phyloP scores from a whole-genome alignment of 2,797 vertebrate genomes.

The Austrolebias charrua region DNA sequence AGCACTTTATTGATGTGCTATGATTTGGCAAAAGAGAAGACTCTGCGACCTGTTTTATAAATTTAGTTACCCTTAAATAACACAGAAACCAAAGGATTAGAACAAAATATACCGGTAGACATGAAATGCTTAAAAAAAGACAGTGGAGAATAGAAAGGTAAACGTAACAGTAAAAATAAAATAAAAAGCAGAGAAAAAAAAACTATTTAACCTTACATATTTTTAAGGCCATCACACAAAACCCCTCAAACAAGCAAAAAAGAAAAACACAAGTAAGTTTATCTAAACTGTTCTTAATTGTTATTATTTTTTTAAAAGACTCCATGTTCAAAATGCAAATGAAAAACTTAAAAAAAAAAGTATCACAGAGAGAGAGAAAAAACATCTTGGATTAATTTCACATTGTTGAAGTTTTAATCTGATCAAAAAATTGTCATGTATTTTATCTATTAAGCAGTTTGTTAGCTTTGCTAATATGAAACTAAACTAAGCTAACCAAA shows the following conservation, averaged over 20 bases:
- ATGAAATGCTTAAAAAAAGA: too few species aligned
- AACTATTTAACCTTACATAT: background rate
- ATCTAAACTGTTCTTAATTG: background rate
- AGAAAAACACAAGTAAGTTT: background rate
- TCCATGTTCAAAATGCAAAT: too few species aligned
- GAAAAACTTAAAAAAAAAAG: background rate
- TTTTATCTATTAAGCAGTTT: background rate
- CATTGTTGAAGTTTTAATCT: background rate
- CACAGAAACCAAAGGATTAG: too few species aligned
- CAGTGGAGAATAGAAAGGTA: too few species aligned
- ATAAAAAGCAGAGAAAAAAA: background rate
- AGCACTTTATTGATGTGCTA: constrained; percentile 45
- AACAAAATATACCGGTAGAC: too few species aligned
- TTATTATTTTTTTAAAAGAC: too few species aligned
- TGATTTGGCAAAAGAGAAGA: constrained; percentile 6
- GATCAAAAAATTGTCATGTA: background rate
- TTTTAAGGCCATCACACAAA: background rate
- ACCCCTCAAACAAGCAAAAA: background rate
- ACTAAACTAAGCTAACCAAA: background rate
- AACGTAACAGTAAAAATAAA: background rate
- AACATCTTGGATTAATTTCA: background rate
- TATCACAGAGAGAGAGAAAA: background rate
- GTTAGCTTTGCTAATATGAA: background rate
- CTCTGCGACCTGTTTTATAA: too few species aligned
- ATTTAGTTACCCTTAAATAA: too few species aligned